Conservation (phyloP, 1,140 invertebrate species). For the Manduca sexta region DNA sequence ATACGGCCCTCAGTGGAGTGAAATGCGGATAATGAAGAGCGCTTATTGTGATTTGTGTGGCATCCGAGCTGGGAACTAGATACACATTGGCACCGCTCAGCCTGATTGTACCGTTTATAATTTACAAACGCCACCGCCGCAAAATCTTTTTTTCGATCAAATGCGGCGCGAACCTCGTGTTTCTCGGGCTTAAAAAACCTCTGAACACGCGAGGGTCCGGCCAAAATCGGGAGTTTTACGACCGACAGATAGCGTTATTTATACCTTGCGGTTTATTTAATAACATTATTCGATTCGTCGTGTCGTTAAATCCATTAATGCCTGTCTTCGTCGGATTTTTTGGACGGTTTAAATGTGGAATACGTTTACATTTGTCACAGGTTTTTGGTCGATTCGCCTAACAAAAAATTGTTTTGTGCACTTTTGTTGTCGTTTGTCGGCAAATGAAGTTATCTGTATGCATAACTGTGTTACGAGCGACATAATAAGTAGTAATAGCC, state of each 20-base stretch:
- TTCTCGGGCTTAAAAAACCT: conserved; percentile 29
- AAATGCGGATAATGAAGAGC: conserved; percentile 67
- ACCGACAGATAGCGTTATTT: conserved; percentile 49
- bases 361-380: neutral
- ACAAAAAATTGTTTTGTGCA: neutral
- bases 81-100: conserved; percentile 15
- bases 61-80: conserved; percentile 44
- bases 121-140: neutral
- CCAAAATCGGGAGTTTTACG: conserved; percentile 48
- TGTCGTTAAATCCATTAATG: conserved; percentile 37
- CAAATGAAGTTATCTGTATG: neutral
- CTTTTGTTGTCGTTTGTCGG: neutral
- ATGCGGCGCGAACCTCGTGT: conserved; percentile 16
- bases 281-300: conserved; percentile 39
- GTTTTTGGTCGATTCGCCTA: neutral
- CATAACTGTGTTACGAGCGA: conserved; percentile 6
- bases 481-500: conserved; percentile 30
- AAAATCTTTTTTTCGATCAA: conserved; percentile 3
- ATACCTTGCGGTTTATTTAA: conserved; percentile 49
- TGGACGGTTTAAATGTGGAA: conserved; percentile 15
- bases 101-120: no score
- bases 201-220: conserved; percentile 19
- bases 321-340: conserved; percentile 24
- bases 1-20: conserved; percentile 41
- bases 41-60: conserved; percentile 63